Conservation (phyloP, 1,140 invertebrate genomes). For the Coelopa frigida region DNA sequence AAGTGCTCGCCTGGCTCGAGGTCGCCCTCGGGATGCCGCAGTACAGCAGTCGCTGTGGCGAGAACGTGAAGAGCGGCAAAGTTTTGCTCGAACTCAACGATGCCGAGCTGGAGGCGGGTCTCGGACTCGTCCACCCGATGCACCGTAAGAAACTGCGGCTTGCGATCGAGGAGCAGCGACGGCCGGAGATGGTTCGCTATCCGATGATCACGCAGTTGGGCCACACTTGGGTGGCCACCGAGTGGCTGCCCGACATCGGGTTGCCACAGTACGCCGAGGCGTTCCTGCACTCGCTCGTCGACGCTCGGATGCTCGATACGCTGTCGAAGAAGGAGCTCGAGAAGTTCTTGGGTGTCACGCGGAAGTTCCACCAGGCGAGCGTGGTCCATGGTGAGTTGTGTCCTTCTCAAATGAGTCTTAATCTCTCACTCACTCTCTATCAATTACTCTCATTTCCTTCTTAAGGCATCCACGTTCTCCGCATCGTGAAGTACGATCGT, state of each 20-base stretch:
- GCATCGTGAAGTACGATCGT: slow-evolving; percentile 87
- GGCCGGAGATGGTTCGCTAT: slow-evolving; percentile 77
- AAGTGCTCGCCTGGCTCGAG: slow-evolving; percentile 89
- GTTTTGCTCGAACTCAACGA: slow-evolving; percentile 85
- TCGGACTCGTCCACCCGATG: slow-evolving; percentile 82
- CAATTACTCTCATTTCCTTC: background rate
- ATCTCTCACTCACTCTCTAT: background rate
- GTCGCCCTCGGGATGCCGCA: slow-evolving; percentile 89
- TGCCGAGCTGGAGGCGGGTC: slow-evolving; percentile 75
- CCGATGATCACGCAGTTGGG: slow-evolving; percentile 77
- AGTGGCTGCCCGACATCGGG: slow-evolving; percentile 86
- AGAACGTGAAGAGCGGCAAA: slow-evolving; percentile 93
- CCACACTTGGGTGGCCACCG: slow-evolving; percentile 85
- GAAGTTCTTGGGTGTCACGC: slow-evolving; percentile 80
- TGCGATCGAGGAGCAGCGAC: slow-evolving; percentile 85
- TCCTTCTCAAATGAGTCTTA: too few relatives aligned
- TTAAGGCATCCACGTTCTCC: slow-evolving; percentile 70
- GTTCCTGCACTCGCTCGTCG: slow-evolving; percentile 84
- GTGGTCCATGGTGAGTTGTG: slow-evolving; percentile 68
- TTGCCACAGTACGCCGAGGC: slow-evolving; percentile 80
- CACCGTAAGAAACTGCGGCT: slow-evolving; percentile 88
- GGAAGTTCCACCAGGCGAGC: slow-evolving; percentile 89
- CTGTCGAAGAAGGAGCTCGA: slow-evolving; percentile 90
- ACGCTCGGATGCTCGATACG: slow-evolving; percentile 85
- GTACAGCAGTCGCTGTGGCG: slow-evolving; percentile 79